Base-by-base conservation (phyloP, 2,113 vertebrate genomes). In the Cyanoramphus novaezelandiae region DNA sequence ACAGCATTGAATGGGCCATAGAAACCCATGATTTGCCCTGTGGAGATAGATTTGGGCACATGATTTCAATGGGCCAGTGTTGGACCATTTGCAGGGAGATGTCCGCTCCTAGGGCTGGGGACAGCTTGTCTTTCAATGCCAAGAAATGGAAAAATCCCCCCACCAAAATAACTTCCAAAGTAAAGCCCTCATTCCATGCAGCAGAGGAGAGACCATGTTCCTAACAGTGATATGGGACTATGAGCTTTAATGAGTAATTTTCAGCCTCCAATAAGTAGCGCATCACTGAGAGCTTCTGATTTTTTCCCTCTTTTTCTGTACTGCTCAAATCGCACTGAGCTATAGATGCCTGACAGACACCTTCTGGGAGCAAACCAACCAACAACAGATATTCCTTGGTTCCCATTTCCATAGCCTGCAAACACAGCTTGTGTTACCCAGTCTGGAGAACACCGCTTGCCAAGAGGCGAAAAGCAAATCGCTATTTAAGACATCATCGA, bases 401-500 rank as follows among this genome's bases (percentile, higher is more conserved):
- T 81, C 25, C 50, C 74, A 41, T 18, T 23, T n/a, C 37, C 94
- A 41, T 1, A 28, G 63, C 29, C 90, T 88, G 93, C 69, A 87
- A 94, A 28, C 1, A 55, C 68, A 86, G 88, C 35, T 50, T 12
- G 17, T 1, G 39, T 89, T 78, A 28, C 88, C 86, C 65, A 11
- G 69, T 2, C 75, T 5, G 6, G 60, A 72, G 64, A 83, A 57
- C 2, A 1, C 11, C 5, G 2, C 35, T 49, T 10, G 84, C 90
- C 90, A 72, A 72, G 44, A 84, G n/a, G 15, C 20, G 6, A 86
- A 81, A 79, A 95, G 86, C 69, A 88, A 92, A 93, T 79, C 2
- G 2, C 86, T 96, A 63, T 93, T 96, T 92, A 93, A 96, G 96
- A 96, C 81, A 94, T 91, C 90, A 29, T 20, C 86, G 8, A 33